phyloP scores from a whole-genome alignment of 2,797 vertebrate genomes.

The Ispidina lecontei region DNA sequence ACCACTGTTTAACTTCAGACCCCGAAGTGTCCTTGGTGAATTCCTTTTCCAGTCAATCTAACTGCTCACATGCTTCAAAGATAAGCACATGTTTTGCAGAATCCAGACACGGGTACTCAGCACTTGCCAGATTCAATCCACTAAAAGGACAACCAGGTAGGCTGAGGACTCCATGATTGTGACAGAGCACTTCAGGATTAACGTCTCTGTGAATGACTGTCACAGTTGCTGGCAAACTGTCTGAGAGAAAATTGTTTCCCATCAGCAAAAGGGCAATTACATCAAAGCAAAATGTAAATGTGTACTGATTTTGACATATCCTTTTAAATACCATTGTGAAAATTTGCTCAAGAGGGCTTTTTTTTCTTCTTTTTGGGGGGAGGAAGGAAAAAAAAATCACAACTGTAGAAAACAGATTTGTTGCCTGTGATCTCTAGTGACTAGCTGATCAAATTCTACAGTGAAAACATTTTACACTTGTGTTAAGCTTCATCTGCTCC shows the following conservation, averaged over 20 bases:
- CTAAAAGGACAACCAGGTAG: conserved; percentile 6
- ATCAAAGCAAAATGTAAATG: background rate
- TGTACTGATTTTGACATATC: background rate
- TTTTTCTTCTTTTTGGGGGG: rapidly evolving
- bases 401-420: background rate
- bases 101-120: background rate
- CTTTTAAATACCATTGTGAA: conserved; percentile 7
- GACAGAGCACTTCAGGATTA: conserved; percentile 31
- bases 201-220: background rate
- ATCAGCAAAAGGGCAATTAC: background rate
- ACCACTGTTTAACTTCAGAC: conserved; percentile 25
- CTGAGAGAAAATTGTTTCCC: conserved; percentile 16
- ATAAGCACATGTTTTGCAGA: conserved; percentile 31
- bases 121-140: background rate
- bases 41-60: conserved; percentile 26
- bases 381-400: background rate
- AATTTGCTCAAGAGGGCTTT: background rate
- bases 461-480: background rate
- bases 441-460: background rate
- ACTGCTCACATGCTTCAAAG: conserved; percentile 12
- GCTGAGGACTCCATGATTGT: background rate
- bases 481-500: background rate
- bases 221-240: background rate
- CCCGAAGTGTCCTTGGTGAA: background rate
- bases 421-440: background rate